Evolutionary conservation across 2,888 invertebrate species (phyloP).

Genomic region (Mechanitis mazaeus): DNA sequence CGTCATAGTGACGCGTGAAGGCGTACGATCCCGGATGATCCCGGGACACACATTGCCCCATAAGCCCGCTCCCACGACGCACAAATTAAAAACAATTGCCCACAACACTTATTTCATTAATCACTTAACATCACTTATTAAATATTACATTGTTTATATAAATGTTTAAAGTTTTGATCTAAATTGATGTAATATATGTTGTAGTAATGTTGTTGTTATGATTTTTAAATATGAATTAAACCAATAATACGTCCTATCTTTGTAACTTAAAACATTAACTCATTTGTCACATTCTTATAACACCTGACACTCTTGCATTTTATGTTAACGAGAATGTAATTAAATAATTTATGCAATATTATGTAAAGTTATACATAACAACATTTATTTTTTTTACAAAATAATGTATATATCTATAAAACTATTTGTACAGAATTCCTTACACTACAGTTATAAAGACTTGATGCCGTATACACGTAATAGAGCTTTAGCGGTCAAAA

Average conservation of each 20-base stretch:
- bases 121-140: slow-evolving; percentile 8
- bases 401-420: background rate
- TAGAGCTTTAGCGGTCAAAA: slow-evolving; percentile 28
- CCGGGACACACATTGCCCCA: slow-evolving; percentile 88
- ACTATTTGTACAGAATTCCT: background rate
- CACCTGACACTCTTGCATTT: background rate
- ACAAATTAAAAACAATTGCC: slow-evolving; percentile 34
- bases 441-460: background rate
- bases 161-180: too few species aligned
- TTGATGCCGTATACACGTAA: slow-evolving; percentile 39
- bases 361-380: background rate
- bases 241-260: background rate
- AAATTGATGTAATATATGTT: background rate
- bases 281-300: background rate
- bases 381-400: background rate
- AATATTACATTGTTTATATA: background rate
- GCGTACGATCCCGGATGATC: slow-evolving; percentile 70
- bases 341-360: background rate
- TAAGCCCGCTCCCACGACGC: slow-evolving; percentile 58
- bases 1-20: slow-evolving; percentile 67
- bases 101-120: slow-evolving; percentile 22
- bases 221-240: background rate
- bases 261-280: background rate
- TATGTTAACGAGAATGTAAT: background rate
- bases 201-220: background rate